phyloP scores from a whole-genome alignment of 1,140 invertebrate species.

The Hypsibius dujardini region DNA sequence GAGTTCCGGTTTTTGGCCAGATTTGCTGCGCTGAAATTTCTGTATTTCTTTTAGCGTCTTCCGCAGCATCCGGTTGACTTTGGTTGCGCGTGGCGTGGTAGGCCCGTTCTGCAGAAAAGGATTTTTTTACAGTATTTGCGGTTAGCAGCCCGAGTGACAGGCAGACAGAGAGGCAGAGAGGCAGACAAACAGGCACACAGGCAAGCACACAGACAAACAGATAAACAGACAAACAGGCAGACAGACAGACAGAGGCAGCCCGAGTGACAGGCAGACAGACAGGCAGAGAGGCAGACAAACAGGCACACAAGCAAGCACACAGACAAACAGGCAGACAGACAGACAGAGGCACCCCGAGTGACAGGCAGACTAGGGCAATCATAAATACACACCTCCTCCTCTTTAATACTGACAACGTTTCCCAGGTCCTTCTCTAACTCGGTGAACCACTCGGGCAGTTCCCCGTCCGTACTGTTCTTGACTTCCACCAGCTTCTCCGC shows the following conservation, averaged over 20 bases:
- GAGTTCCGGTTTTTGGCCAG: neutral
- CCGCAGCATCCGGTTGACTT: slow-evolving; percentile 5
- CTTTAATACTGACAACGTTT: neutral
- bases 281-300: too few relatives aligned
- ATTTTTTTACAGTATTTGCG: neutral
- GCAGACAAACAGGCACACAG: neutral
- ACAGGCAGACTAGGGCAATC: neutral
- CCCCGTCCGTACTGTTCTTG: neutral
- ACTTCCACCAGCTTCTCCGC: neutral
- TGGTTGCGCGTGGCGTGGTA: neutral
- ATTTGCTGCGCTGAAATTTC: slow-evolving; percentile 10
- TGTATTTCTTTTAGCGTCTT: slow-evolving; percentile 1
- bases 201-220: neutral
- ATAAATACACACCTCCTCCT: neutral
- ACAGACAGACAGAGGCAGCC: neutral
- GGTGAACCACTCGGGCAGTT: neutral
- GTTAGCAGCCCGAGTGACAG: neutral
- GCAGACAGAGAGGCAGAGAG: neutral
- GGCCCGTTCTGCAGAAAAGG: neutral
- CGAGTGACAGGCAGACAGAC: neutral
- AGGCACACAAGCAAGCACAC: too few relatives aligned
- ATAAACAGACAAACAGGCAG: neutral
- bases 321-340: too few relatives aligned
- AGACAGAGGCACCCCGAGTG: too few relatives aligned
- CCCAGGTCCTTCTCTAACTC: neutral